phyloP scores from a whole-genome alignment of 2,797 vertebrate genomes.

The Gymnoscopelus braueri region DNA sequence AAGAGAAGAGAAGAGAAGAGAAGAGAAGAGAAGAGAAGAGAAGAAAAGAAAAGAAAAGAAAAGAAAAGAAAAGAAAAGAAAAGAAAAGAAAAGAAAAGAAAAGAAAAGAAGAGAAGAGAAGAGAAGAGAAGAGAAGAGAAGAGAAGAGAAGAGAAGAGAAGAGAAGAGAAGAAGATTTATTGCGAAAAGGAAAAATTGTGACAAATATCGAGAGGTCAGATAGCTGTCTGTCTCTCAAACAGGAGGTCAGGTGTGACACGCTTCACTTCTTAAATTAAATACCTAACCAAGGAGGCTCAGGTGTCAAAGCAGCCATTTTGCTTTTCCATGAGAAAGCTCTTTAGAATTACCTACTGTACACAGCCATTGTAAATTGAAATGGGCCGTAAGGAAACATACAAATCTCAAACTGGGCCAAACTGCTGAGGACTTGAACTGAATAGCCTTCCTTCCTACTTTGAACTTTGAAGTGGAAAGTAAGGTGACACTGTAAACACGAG shows the following conservation, averaged over 20 bases:
- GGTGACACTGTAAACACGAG: constrained; percentile 37
- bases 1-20: no score
- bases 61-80: no score
- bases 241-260: neutral
- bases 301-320: constrained; percentile 9
- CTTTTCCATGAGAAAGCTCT: neutral
- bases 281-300: constrained; percentile 16
- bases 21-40: neutral
- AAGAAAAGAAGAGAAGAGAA: no score
- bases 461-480: constrained; percentile 57
- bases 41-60: neutral
- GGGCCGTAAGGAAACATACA: constrained; percentile 10
- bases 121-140: no score
- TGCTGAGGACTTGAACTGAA: neutral
- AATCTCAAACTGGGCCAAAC: neutral
- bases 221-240: constrained; percentile 10
- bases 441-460: constrained; percentile 20
- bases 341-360: neutral
- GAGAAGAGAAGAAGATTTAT: neutral
- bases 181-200: neutral
- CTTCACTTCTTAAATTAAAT: neutral
- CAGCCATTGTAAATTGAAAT: no score
- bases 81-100: neutral
- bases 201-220: neutral
- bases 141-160: no score